Percentiles rank a stretch among this genome's conserved stretches.
Conservation (phyloP, 2,113 vertebrate species). For the rabbit (Oryctolagus cuniculus) region DNA sequence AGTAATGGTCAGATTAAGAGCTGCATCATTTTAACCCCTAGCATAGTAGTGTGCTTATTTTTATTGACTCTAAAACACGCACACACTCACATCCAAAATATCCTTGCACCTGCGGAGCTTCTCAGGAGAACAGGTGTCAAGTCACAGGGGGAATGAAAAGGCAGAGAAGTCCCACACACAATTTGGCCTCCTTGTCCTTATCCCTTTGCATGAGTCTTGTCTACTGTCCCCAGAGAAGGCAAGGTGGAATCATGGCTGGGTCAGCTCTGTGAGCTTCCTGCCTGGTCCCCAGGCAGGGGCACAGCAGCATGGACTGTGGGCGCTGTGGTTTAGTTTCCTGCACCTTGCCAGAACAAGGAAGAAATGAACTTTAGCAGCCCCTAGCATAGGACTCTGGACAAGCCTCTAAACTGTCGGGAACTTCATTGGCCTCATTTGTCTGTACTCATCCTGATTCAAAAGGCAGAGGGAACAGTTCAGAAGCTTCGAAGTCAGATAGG, state of each 20-base stretch:
- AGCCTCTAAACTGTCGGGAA: neutral
- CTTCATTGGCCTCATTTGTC: neutral
- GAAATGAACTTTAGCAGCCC: neutral
- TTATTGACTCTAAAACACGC: neutral
- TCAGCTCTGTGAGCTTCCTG: too few relatives aligned
- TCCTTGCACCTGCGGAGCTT: neutral
- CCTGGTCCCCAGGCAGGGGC: neutral
- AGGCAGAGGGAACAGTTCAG: neutral
- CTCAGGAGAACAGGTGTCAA: neutral
- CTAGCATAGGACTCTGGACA: neutral
- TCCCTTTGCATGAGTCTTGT: neutral
- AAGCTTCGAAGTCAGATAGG: neutral
- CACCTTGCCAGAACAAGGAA: neutral
- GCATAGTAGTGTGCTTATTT: neutral
- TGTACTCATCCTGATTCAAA: neutral
- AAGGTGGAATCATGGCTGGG: rapidly evolving
- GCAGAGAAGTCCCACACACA: neutral
- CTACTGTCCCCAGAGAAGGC: neutral
- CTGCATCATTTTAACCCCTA: neutral
- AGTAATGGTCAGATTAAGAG: neutral
- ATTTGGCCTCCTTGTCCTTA: neutral
- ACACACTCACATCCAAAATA: neutral
- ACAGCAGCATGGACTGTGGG: too few relatives aligned
- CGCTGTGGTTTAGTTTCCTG: neutral
- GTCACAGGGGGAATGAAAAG: neutral